Evolutionary conservation across 2,797 vertebrate species (phyloP), one percentile per base, ranked within the genome.

Genomic region (Hyperoplus immaculatus): DNA sequence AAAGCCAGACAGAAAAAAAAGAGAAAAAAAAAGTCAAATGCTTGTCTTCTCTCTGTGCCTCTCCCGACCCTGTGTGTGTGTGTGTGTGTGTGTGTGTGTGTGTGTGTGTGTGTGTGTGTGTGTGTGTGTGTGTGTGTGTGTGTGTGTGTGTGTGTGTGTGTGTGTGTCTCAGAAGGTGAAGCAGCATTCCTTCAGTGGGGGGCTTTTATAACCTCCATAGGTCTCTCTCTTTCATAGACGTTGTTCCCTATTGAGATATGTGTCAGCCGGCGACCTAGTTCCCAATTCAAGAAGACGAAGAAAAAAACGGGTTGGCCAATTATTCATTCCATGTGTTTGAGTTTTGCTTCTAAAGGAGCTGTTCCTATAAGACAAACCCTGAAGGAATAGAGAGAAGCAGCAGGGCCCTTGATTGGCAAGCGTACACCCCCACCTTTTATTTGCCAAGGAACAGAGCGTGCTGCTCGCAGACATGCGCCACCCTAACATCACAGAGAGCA

Each of bases 271-370:
- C 78, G 87, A 92, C 93, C 92, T 90, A 92, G 71, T 92, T 93
- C 87, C 77, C n/a, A 21, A 88, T 86, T 88, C 80, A 84, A 83
- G 78, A 57, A 69, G 80, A 78, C 83, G 87, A 83, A 84, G 78
- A 60, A 70, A 82, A 80, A 85, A 89, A 86, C 72, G 58, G 67
- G 63, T 78, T 78, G 87, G 90, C 87, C 91, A 91, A 93, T 94
- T 93, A 93, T 93, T 93, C 92, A 93, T 87, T 85, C 89, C 76
- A 82, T 87, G 73, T 82, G 81, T 91, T 89, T 89, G 80, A 88
- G 85, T 88, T 90, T 71, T 63, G 81, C 85, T 88, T 85, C 75
- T 73, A 75, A 87, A 29, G 29, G 82, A 89, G 84, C 68, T 65
- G 71, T 68, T 91, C 82, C 82, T 81, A 80, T 79, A 83, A 90